Evolutionary conservation across 1,140 invertebrate species (phyloP), one percentile per base, ranked within the genome.

Genomic region (Cheumatopsyche charites): DNA sequence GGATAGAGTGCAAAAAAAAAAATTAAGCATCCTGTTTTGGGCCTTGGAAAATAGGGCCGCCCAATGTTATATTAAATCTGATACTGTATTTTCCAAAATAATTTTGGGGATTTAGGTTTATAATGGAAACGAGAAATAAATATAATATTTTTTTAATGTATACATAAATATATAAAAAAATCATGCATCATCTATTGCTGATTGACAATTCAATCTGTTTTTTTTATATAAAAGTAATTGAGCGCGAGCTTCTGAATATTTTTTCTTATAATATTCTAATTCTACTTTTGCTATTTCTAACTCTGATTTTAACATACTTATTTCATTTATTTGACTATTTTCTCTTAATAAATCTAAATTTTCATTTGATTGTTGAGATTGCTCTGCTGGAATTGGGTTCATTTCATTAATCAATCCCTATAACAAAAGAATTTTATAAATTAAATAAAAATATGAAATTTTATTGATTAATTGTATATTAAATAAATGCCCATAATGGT

Each of bases 201-300:
- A 43, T 66, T 62, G 41, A 62, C 45, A 55, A 65, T 43, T 66
- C 21, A 65, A 29, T 29, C 71, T 73, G 15, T 62, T 73, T 67
- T n/a, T n/a, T n/a, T 76, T 76, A 45, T 68, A 73, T 12, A 72
- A 41, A 23, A 65, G 23, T 45, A 76, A 21, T 67, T 76, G 72
- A 3, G 58, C 58, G 13, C 69, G 65, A 17, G 69, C 13, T 21
- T 49, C 63, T n/a, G 62, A 29, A 17, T 62, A 65, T 47, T 72
- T 76, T 29, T 58, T 73, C 42, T 73, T 76, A 61, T 76, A 76
- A 68, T 69, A 66, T 12, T 72, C 75, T 23, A 52, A 41, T 26
- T 76, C 70, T 26, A 52, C 19, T 70, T 49, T 73, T 5, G 70
- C 69, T 29, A 21, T n/a, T 36, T 49, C 49, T 23, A 76, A 45